Evolutionary conservation across 2,888 invertebrate genomes (phyloP), one percentile per base, ranked within the genome.

Genomic region (Pristionchus mayeri): DNA sequence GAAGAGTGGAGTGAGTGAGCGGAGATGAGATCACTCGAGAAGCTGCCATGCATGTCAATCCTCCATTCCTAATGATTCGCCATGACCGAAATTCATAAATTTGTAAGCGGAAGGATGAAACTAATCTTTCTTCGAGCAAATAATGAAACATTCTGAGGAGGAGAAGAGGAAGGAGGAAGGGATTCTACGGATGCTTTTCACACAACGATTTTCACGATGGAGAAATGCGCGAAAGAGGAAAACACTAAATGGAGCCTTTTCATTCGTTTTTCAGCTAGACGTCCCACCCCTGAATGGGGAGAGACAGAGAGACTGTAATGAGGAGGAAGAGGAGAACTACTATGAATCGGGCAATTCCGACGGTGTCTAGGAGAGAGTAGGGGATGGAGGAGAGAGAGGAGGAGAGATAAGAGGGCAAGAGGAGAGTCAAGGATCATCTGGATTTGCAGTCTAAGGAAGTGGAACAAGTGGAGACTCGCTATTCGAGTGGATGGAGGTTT

Each of bases 101-200:
- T 63, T 63, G 63, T 63, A 34, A 63, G 63, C 63, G 63, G 21
- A 34, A 24, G 6, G 34, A 34, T 60, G 63, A 63, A 34, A 63
- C 63, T 63, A 30, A 63, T 63, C 27, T 27, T 16, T 11, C 9
- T 34, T 21, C 3, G 71, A 71, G 71, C 71, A 71, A 71, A 71
- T 71, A 71, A 71, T 71, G 71, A 71, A 71, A 71, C 71, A 71
- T 71, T 71, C 71, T 57, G 30, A 60, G 60, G 60, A 16, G 30
- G 44, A 44, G 44, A 44, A 9, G 44, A 44, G 44, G 44, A 44
- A 44, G 44, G 44, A 44, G 13, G 44, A 13, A 44, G 44, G 13
- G 44, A 13, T 44, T 44, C 6, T 13, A 44, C 7, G 34, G 60
- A 30, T 27, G 54, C n/a, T 24, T 57, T 57, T 57, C 54, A 52